Evolutionary conservation across 2,113 vertebrate species (phyloP).

Genomic region (Ptyas mucosa): DNA sequence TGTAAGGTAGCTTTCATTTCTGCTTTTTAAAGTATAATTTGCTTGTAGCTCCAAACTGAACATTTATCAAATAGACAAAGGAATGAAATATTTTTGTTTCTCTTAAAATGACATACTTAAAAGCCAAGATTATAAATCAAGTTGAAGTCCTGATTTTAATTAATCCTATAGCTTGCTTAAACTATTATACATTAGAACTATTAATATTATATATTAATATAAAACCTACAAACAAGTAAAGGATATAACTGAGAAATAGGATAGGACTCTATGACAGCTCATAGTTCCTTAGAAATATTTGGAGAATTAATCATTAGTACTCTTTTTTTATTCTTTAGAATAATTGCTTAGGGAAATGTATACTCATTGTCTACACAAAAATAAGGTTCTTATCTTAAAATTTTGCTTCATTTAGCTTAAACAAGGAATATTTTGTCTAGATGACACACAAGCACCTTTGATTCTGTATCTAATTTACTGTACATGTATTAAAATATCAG

Average conservation of each 20-base stretch:
- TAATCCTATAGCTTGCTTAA: neutral
- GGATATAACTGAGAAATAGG: neutral
- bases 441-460: slow-evolving; percentile 29
- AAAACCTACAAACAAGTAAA: neutral
- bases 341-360: neutral
- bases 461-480: slow-evolving; percentile 40
- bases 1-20: neutral
- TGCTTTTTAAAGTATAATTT: neutral
- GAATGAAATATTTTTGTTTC: neutral
- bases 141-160: neutral
- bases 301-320: neutral
- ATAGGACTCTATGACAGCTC: neutral
- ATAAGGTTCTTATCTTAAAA: neutral
- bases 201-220: neutral
- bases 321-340: neutral
- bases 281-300: neutral
- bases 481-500: slow-evolving; percentile 46
- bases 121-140: neutral
- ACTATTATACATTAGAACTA: neutral
- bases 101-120: neutral
- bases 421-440: neutral
- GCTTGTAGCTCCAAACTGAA: neutral
- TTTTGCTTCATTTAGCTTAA: neutral
- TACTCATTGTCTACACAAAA: neutral
- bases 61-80: neutral